Evolutionary conservation across 1,140 invertebrate genomes (phyloP).

Genomic region (Notospermus geniculatus): DNA sequence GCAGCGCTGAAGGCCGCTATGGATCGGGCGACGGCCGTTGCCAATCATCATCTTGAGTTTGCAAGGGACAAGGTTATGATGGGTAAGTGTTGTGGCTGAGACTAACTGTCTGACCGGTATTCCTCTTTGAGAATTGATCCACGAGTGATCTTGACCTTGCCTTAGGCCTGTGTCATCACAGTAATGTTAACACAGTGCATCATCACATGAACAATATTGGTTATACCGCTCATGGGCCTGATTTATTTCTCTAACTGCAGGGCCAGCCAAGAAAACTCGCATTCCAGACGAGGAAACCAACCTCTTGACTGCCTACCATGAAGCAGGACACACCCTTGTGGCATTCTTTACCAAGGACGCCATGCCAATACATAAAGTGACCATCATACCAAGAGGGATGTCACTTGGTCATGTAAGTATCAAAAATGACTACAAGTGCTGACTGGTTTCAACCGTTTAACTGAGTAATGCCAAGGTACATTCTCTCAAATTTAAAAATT

Average conservation of each 20-base stretch:
- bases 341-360: slow-evolving; percentile 89
- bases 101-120: too few relatives aligned
- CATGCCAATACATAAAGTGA: slow-evolving; percentile 68
- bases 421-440: too few relatives aligned
- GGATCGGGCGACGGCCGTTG: slow-evolving; percentile 78
- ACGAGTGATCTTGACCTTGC: too few relatives aligned
- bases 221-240: too few relatives aligned
- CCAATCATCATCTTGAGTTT: slow-evolving; percentile 89
- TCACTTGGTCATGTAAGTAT: slow-evolving; percentile 75
- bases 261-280: slow-evolving; percentile 83
- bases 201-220: too few relatives aligned
- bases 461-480: too few relatives aligned
- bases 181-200: too few relatives aligned
- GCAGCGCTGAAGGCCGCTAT: slow-evolving; percentile 83
- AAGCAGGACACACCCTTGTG: slow-evolving; percentile 95
- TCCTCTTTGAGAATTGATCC: too few relatives aligned
- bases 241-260: slow-evolving; percentile 47
- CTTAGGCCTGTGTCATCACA: too few relatives aligned
- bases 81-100: slow-evolving; percentile 66
- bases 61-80: slow-evolving; percentile 95
- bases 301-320: slow-evolving; percentile 92
- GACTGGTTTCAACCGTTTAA: too few relatives aligned
- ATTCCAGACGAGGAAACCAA: slow-evolving; percentile 92
- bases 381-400: slow-evolving; percentile 86
- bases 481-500: too few relatives aligned